Evolutionary conservation across 2,113 vertebrate species (phyloP), one percentile per base, ranked within the genome.

Genomic region (Ctenodactylus gundi): DNA sequence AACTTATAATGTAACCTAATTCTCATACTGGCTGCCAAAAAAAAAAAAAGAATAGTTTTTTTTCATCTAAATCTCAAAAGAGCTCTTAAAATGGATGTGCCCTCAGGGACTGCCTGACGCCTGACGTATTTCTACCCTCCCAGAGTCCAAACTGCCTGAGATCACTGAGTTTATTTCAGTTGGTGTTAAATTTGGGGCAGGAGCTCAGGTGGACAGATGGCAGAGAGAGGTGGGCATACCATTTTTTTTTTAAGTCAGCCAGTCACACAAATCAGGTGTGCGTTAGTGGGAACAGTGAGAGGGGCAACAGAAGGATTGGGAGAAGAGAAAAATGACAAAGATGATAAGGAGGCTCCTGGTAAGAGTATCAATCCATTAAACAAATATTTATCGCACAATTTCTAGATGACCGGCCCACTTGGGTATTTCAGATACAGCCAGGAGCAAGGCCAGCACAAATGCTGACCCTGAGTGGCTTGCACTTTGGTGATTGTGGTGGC

Each of bases 1-100:
- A 96, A 87, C 93, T 94, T 95, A 92, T 81, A 95, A 75, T 53
- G 65, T 94, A 97, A 97, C 97, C 96, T 95, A 97, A 96, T 97
- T 97, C 85, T 96, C 96, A 88, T 88, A 96, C 85, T 90, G 23
- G 34, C 78, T 96, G 77, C 96, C 84, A 60, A 85, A 97, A 97
- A 97, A 94, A 96, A 95, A 96, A 92, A 97, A 97, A 97, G 93
- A 96, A 95, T 96, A 92, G 10, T 85, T 11, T 25, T 93, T 91
- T 90, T 49, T 68, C 55, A 44, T 96, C 67, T 85, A 92, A 96
- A 36, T 88, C 96, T 95, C 97, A 53, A 21, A 90, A 85, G 88
- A 25, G 23, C 31, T 96, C 88, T 96, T 90, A 96, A 97, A 97
- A 97, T 95, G 95, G 92, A 82, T 85, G 46, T 57, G 81, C 72